These are phyloP conservation scores for Drosophila aff. DNA, from an alignment of 1,140 invertebrate genomes.

Conservation along the genomic window DNA sequence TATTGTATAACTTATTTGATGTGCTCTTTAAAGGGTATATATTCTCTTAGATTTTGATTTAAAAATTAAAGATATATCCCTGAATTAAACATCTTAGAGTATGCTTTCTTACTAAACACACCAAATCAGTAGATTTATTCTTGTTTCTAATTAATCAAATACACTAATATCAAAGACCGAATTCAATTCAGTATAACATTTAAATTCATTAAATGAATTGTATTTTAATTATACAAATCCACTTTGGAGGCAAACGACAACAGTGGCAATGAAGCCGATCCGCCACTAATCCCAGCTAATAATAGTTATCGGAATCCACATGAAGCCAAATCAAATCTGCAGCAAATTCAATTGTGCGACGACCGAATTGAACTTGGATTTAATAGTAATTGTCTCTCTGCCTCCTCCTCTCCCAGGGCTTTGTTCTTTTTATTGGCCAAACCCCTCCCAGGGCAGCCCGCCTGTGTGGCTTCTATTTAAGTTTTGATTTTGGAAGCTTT, in stretches of 20 bases:
- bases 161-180: background rate
- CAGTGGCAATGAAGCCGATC: background rate
- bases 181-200: conserved; percentile 14
- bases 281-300: conserved; percentile 28
- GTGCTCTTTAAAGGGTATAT: background rate
- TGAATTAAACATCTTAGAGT: background rate
- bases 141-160: background rate
- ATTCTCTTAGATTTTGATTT: background rate
- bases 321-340: conserved; percentile 56
- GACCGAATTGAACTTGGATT: conserved; percentile 58
- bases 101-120: background rate
- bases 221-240: conserved; percentile 39
- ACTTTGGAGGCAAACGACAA: conserved; percentile 18
- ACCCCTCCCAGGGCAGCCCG: background rate
- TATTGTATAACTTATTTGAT: conserved; percentile 1
- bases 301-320: conserved; percentile 46
- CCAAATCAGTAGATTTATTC: background rate
- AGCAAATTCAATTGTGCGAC: conserved; percentile 53
- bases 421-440: conserved; percentile 22
- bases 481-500: conserved; percentile 70
- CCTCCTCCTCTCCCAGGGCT: conserved; percentile 2
- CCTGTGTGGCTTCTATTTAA: conserved; percentile 52
- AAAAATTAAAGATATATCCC: background rate
- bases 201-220: conserved; percentile 24
- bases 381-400: conserved; percentile 56